Base-by-base conservation (phyloP, 2,888 invertebrate species). In the Myopa testacea region DNA sequence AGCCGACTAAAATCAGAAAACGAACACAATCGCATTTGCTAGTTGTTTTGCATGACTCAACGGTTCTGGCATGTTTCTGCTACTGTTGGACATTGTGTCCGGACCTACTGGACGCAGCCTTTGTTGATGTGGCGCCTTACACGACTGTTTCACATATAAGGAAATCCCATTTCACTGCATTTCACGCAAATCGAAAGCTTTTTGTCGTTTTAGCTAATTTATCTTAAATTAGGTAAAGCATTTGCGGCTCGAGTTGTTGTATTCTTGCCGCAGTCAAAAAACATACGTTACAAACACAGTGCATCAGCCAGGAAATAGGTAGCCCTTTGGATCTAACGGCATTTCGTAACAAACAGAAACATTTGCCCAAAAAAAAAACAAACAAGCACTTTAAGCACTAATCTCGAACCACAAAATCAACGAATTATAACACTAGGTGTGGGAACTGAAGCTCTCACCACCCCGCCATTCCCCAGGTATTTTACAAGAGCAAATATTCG, bases 141-240 rank as follows among this genome's bases (percentile, higher is more conserved):
- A 75, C 58, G 68, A 68, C 68, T 75, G n/a, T 45, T 69, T 34
- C 45, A 45, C 75, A 50, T 50, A 75, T 69, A 75, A 75, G 75
- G 75, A 75, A 45, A 45, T 68, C 26, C n/a, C 60, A 68, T 75
- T 75, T 68, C 73, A 45, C 73, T 50, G 63, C 50, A 68, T 60
- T 69, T 75, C 75, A 75, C 75, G 37, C 75, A 75, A 75, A 69
- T 63, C 60, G 67, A 67, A 65, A 75, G 74, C 74, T 67, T 75
- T 75, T 75, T 75, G 74, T 75, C 74, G 75, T 60, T 52, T n/a
- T 16, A 26, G 45, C 58, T 60, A 69, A 69, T 75, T 69, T 75
- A 75, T 75, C 60, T 69, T 60, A 40, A 45, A 69, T 50, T 58
- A 55, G 34, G 52, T 26, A 50, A 69, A 69, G 38, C 38, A 65